Evolutionary conservation across 2,797 vertebrate genomes (phyloP).

Genomic region (Diceros bicornis): DNA sequence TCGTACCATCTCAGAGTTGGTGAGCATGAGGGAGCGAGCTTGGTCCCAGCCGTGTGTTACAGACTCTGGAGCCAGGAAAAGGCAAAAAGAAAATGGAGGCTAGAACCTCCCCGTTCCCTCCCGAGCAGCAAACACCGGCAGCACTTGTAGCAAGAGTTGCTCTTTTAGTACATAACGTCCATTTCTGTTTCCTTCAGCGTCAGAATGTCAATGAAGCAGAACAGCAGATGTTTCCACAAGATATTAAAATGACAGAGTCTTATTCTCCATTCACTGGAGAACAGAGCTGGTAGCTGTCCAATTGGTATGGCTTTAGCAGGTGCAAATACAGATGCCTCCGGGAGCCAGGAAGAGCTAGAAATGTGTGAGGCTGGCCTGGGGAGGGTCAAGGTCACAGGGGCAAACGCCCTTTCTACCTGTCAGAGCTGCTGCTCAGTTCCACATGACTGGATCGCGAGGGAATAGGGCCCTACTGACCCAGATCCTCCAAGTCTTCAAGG

Average conservation of each 20-base stretch:
- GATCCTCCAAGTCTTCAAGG: neutral
- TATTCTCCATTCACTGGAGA: neutral
- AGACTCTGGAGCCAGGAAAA: neutral
- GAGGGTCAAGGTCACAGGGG: no score
- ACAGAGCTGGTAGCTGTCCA: neutral
- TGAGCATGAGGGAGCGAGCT: neutral
- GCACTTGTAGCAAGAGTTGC: neutral
- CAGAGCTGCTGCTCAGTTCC: no score
- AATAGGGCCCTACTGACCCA: neutral
- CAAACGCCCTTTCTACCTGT: neutral
- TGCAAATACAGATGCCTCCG: neutral
- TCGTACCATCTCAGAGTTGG: neutral
- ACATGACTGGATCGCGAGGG: rapidly evolving
- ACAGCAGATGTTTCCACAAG: constrained; percentile 1
- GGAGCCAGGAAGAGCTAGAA: neutral
- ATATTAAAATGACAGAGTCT: constrained; percentile 31
- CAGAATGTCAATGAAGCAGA: neutral
- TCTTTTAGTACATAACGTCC: neutral
- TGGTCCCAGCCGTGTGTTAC: neutral
- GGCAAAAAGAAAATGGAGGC: neutral
- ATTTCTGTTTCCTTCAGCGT: constrained; percentile 32
- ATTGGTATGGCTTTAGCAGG: neutral
- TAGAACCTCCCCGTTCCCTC: neutral
- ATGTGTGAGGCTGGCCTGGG: no score
- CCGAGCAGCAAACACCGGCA: neutral